Base-by-base conservation (phyloP, 2,113 vertebrate genomes). In the Pimephales promelas region DNA sequence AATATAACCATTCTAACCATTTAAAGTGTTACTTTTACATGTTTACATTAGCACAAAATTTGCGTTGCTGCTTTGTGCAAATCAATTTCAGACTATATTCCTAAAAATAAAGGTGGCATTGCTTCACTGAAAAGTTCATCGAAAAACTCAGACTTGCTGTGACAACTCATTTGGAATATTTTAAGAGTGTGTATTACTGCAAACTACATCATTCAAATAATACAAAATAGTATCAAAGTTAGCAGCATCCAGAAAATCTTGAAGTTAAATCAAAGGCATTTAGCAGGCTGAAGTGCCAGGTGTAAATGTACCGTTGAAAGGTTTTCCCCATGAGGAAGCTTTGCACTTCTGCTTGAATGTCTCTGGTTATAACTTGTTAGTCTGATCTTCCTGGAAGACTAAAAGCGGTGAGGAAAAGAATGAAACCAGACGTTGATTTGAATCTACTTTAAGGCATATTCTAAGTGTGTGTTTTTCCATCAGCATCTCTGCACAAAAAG, bases 241-340 rank as follows among this genome's bases (percentile, higher is more conserved):
- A 52, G 18, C 11, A 66, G 82, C 52, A 70, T 81, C 57, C 43
- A 81, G 61, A 47, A 73, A 77, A 86, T 81, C 24, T 54, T 56
- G 22, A 74, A 61, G 34, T 22, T 73, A 10, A 34, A 52, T 56
- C 70, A 45, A 47, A 74, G 34, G 31, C 68, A 80, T 80, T 66
- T 57, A 83, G 68, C 77, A 83, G 71, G 34, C 49, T 54, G 28
- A 49, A 79, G 31, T 74, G 81, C 81, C 85, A 86, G 61, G 52
- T 10, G 4, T n/a, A 68, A 68, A 18, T 24, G n/a, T 3, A 31
- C 43, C 64, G 81, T 36, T 68, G 81, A 73, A 72, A 62, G 68
- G 68, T 62, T 83, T 80, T 28, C 79, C 20, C 22, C 14, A 18
- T 26, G 36, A 45, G 56, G 56, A 75, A 47, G 34, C 26, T 74